Evolutionary conservation across 2,113 vertebrate genomes (phyloP), one percentile per base, ranked within the genome.

Genomic region (Miniopterus natalensis): DNA sequence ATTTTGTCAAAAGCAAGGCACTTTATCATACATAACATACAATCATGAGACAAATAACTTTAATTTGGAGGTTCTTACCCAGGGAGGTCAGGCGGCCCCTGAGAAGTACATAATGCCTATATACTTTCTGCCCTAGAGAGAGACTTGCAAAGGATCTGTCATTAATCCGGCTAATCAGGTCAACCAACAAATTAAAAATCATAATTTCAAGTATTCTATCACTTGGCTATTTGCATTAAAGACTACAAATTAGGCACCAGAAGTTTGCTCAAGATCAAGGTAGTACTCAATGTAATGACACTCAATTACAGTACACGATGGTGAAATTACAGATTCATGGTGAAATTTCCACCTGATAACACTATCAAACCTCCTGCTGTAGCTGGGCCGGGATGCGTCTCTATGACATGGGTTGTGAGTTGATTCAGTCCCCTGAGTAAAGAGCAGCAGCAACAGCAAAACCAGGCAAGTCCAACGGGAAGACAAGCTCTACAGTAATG

Each of bases 1-100:
- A 85, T 74, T 95, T 77, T 71, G 20, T 63, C 75, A 85, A 61
- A 47, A 53, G 36, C 51, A 94, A 55, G 65, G 45, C 42, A 88
- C 6, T 61, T 83, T 8, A 25, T 57, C n/a, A 88, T 21, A 78
- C 2, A 66, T 88, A 86, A 66, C 27, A 61, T 20, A 81, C 2
- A 36, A 18, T 77, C 27, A 71, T 53, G 63, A 94, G 70, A 63
- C 25, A 74, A 47, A 17, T 20, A 53, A 57, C 27, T 93, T 36
- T n/a, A 61, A 80, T 40, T 55, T 23, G 8, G 18, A 66, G 36
- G 40, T 47, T 86, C 20, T 71, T 59, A 77, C 17, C 3, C 18
- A 53, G 40, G 36, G 47, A 59, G 21, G 18, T 36, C 25, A 36
- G 36, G 36, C 74, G 17, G 36, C 12, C 40, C 77, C 27, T 15